Base-by-base conservation (phyloP, 2,797 vertebrate species). In the Gouania willdenowi region DNA sequence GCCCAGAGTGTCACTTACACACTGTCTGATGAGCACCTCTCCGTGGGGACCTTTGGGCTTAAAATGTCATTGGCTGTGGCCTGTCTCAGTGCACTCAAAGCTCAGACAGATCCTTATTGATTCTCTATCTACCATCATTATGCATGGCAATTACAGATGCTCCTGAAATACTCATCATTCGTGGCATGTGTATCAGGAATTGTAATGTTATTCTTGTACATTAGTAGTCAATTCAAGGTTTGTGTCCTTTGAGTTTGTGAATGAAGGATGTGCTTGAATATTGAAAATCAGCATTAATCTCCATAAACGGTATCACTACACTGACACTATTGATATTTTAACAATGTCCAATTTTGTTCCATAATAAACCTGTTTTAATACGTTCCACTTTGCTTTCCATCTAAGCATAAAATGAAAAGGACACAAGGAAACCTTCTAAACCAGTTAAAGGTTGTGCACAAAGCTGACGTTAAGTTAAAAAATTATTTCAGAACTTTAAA, bases 71-170 rank as follows among this genome's bases (percentile, higher is more conserved):
- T 74, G 82, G 76, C 66, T 53, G 57, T 55, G 19, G 40, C 42
- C 60, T 65, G 72, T 56, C 40, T 47, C 55, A 53, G 64, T 51
- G 6, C 68, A 48, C 46, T 37, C 41, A 86, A 89, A 90, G 86
- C 88, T 88, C 87, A 87, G 35, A 55, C 26, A 65, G 71, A 20
- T 43, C 32, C 18, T 22, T 70, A 90, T 90, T 53, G 89, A 90
- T 90, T 88, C 67, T 63, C 74, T 73, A 75, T 84, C 66, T 42
- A 36, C 47, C 9, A 13, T 45, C 64, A 80, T 85, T 58, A 75
- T 71, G 53, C 46, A 34, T 35, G 53, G 35, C 72, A 77, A 79
- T 87, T 81, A 77, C 53, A 50, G 56, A 64, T 17, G 20, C 28
- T 66, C 48, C 65, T 56, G 52, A 72, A 74, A 79, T 67, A 63